Percentiles rank a stretch among this genome's conserved stretches.
phyloP scores from a whole-genome alignment of 2,888 invertebrate species.

The Cephalotes varians region DNA sequence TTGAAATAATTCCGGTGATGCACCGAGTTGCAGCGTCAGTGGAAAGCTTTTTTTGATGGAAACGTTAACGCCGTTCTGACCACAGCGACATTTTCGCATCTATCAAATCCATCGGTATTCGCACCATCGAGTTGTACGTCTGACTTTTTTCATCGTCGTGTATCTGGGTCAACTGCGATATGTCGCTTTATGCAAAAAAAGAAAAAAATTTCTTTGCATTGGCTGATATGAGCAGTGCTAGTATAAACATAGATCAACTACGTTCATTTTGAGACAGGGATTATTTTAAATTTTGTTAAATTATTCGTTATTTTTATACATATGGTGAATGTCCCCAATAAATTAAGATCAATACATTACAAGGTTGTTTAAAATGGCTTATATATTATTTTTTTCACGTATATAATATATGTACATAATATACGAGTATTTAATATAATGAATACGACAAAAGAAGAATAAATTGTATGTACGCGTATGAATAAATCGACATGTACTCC shows the following conservation, averaged over 20 bases:
- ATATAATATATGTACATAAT: neutral
- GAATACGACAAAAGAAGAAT: neutral
- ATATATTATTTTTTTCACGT: neutral
- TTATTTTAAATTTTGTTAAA: slow-evolving; percentile 39
- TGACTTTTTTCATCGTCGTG: slow-evolving; percentile 49
- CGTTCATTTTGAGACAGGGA: neutral
- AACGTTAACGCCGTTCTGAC: slow-evolving; percentile 46
- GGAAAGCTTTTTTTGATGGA: slow-evolving; percentile 48
- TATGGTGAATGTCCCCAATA: neutral
- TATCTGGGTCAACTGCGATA: slow-evolving; percentile 39
- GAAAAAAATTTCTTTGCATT: slow-evolving; percentile 6
- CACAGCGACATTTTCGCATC: slow-evolving; percentile 51
- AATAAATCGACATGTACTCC: neutral
- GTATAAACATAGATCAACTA: slow-evolving; percentile 12
- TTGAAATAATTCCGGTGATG: slow-evolving; percentile 43
- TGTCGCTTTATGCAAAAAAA: slow-evolving; percentile 15
- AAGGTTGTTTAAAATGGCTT: neutral
- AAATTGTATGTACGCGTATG: neutral
- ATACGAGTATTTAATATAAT: neutral
- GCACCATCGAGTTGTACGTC: slow-evolving; percentile 50
- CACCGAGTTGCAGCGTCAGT: slow-evolving; percentile 34
- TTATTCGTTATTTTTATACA: neutral
- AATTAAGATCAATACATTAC: slow-evolving; percentile 1
- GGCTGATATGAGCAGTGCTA: neutral
- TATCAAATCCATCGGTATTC: slow-evolving; percentile 49